Evolutionary conservation across 2,888 invertebrate species (phyloP), one percentile per base, ranked within the genome.

Genomic region (Periphyllus acericola): DNA sequence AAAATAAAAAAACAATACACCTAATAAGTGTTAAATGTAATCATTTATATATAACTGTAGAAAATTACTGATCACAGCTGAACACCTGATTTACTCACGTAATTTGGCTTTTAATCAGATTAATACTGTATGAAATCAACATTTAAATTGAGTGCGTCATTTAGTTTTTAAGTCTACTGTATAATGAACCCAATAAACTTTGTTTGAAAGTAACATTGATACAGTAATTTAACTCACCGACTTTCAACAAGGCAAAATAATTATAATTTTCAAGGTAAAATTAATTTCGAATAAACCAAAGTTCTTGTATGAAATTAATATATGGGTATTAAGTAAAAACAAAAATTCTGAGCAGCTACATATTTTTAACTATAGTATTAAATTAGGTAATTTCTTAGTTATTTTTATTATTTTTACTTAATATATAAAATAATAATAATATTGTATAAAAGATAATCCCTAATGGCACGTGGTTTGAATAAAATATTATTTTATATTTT

Each of bases 201-300:
- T 52, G 52, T 32, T 78, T 52, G 19, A 29, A 78, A 78, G 52
- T 29, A 29, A 78, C 36, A 78, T 78, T 78, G 32, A 52, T 78
- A 52, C 32, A 46, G 78, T 29, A 52, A 17, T n/a, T 78, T 52
- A 52, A 78, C 32, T 29, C 19, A 4, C 78, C 29, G 52, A 40
- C 32, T 52, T 21, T 29, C 52, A 52, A 21, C 32, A 78, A 6
- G 21, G 40, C 52, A 5, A 29, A 66, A n/a, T n/a, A 78, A 78
- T 78, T 32, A 78, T 78, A 78, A 78, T 78, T 52, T 29, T 78
- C 78, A 78, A 78, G 52, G 52, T 52, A 21, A 52, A 21, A 21
- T 66, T n/a, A 32, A 52, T 52, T 76, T 46, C 40, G n/a, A 76
- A 76, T 40, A 76, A 76, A 29, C 19, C 46, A 78, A 9, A 17